Percentiles rank a stretch among this genome's conserved stretches.
Evolutionary conservation across 2,797 vertebrate genomes (phyloP).

Genomic region (Crocodylus rhombifer): DNA sequence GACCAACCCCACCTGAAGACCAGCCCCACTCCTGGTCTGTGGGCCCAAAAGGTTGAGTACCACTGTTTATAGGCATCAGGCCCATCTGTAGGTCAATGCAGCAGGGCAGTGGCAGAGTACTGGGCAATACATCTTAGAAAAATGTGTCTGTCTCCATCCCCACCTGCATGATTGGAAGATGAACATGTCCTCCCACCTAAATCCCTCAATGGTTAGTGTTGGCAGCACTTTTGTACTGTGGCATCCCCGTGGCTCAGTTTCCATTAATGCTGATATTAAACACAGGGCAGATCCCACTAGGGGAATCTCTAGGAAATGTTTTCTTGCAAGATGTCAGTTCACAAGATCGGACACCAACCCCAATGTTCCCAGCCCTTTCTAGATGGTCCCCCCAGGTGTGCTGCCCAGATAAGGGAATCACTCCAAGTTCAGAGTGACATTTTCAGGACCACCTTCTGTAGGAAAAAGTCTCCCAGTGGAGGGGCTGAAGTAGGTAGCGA

Average conservation of each 20-base stretch:
- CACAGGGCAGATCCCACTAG: not conserved
- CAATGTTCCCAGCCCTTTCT: not conserved
- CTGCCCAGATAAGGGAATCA: not conserved
- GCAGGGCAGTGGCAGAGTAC: too few species aligned
- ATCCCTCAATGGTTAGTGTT: too few species aligned
- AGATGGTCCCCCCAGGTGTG: not conserved
- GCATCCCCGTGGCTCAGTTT: rapidly evolving
- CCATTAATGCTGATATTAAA: rapidly evolving
- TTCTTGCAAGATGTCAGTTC: not conserved
- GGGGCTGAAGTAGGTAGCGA: rapidly evolving
- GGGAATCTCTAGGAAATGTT: not conserved
- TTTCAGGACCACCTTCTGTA: not conserved
- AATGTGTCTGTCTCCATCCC: too few species aligned
- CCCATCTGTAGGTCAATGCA: too few species aligned
- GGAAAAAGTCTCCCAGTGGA: not conserved
- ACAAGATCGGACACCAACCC: not conserved
- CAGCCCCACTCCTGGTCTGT: too few species aligned
- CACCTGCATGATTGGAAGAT: not conserved
- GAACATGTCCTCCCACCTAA: not conserved
- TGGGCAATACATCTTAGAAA: too few species aligned
- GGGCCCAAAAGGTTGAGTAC: too few species aligned
- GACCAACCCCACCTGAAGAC: too few species aligned
- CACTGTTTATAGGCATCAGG: too few species aligned
- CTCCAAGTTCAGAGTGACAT: not conserved
- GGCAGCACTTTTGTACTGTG: rapidly evolving